These are phyloP conservation scores for Muscicapa adusta DNA, from an alignment of 2,113 vertebrate genomes.

Conservation along the genomic window DNA sequence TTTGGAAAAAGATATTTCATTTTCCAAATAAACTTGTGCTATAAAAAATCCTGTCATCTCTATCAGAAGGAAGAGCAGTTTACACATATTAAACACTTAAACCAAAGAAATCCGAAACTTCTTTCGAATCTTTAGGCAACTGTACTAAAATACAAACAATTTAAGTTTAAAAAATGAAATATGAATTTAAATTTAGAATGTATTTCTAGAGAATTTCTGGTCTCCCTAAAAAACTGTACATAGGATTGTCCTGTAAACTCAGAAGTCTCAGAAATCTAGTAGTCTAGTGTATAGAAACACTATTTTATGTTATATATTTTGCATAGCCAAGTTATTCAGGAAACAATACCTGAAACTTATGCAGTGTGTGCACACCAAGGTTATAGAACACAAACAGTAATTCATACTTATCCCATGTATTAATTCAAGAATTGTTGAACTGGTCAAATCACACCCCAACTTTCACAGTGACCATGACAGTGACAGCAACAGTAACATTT, in stretches of 20 bases:
- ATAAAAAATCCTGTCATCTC: background rate
- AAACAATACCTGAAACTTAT: background rate
- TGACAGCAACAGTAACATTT: conserved; percentile 18
- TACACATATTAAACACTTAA: background rate
- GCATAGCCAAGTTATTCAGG: background rate
- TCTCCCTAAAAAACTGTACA: background rate
- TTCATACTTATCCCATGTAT: background rate
- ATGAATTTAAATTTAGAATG: background rate
- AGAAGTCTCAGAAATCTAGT: background rate
- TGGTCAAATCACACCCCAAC: background rate
- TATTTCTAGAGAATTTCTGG: background rate
- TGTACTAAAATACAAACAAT: background rate
- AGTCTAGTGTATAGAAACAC: background rate
- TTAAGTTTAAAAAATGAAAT: background rate
- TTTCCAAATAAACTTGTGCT: background rate
- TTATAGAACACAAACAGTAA: background rate
- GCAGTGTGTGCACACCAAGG: background rate
- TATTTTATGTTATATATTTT: background rate
- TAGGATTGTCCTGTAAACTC: background rate
- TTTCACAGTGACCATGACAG: background rate
- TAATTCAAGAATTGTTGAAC: background rate
- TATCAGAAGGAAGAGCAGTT: background rate
- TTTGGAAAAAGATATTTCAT: background rate
- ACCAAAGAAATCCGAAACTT: background rate
- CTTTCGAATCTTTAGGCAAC: background rate